phyloP scores from a whole-genome alignment of 1,140 invertebrate genomes.

The Wiebesia pumilae region DNA sequence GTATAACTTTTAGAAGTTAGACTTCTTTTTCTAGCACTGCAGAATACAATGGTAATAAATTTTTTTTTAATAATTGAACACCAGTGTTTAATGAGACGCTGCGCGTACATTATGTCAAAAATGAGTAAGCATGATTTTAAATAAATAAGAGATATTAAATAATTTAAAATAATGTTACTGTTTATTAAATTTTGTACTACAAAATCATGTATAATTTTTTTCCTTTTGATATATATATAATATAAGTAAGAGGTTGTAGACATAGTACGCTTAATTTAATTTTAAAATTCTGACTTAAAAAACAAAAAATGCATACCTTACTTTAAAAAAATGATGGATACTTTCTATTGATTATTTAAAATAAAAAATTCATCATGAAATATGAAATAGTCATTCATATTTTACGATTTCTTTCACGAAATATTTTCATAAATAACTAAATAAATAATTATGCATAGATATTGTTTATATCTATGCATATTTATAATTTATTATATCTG shows the following conservation, averaged over 20 bases:
- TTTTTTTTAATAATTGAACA: neutral
- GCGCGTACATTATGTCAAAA: constrained; percentile 44
- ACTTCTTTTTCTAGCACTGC: constrained; percentile 28
- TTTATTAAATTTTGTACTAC: neutral
- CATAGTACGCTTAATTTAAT: too few species aligned
- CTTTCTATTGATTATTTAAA: too few species aligned
- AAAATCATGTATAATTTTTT: neutral
- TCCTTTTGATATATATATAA: neutral
- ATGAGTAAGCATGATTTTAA: constrained; percentile 41
- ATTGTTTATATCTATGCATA: neutral
- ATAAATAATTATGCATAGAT: neutral
- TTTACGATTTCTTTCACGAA: too few species aligned
- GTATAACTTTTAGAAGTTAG: neutral
- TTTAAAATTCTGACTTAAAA: too few species aligned
- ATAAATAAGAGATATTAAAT: constrained; percentile 45
- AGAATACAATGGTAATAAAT: neutral
- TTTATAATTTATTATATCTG: neutral
- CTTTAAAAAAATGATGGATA: too few species aligned
- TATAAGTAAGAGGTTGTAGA: too few species aligned
- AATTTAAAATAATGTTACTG: constrained; percentile 6
- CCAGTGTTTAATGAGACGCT: constrained; percentile 26
- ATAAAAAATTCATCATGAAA: too few species aligned
- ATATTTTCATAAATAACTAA: too few species aligned
- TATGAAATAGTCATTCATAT: too few species aligned
- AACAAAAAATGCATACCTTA: too few species aligned